Conservation (phyloP, 2,113 vertebrate genomes). For the Atherinomorus stipes region DNA sequence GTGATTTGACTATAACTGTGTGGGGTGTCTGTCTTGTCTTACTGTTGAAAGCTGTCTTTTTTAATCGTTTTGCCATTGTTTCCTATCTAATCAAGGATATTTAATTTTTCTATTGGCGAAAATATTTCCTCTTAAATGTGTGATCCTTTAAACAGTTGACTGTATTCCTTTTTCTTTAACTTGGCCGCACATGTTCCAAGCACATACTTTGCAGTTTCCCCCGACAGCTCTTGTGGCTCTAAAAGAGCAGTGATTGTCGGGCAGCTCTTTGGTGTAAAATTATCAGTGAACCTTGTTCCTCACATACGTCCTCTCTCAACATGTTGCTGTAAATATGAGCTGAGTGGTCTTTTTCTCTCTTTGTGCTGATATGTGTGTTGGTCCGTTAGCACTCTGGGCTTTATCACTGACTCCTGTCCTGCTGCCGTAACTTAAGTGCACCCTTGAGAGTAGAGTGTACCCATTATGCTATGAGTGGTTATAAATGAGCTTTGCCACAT, state of each 20-base stretch:
- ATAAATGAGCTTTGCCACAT: background rate
- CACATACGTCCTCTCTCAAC: background rate
- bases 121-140: too few relatives aligned
- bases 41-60: too few relatives aligned
- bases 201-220: background rate
- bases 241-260: background rate
- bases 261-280: conserved; percentile 30
- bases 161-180: too few relatives aligned
- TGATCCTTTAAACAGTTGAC: too few relatives aligned
- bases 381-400: background rate
- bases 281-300: conserved; percentile 21
- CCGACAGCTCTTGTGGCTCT: background rate
- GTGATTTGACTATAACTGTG: too few relatives aligned
- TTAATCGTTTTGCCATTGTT: too few relatives aligned
- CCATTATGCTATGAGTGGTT: background rate
- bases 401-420: conserved; percentile 13
- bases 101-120: too few relatives aligned
- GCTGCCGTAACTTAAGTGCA: conserved; percentile 21
- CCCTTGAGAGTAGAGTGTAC: conserved; percentile 2
- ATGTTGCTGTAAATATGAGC: conserved; percentile 28
- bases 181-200: background rate
- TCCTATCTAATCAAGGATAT: too few relatives aligned
- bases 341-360: background rate
- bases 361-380: background rate
- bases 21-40: too few relatives aligned